These are phyloP conservation scores for Cyclargus thomasi DNA, from an alignment of 1,140 invertebrate genomes.

Conservation along the genomic window DNA sequence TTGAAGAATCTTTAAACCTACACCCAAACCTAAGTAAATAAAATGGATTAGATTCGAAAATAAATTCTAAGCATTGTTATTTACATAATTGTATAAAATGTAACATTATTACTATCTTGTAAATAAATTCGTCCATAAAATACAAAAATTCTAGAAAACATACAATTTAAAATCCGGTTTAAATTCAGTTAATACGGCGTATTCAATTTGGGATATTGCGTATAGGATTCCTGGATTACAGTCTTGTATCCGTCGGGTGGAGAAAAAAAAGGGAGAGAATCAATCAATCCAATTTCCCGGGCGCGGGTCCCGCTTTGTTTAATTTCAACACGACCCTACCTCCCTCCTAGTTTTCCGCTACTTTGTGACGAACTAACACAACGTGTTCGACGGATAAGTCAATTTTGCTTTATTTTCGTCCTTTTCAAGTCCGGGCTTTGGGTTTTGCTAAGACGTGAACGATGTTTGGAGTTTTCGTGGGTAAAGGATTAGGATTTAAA, in stretches of 20 bases:
- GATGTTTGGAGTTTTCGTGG: too few species aligned
- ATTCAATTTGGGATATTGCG: background rate
- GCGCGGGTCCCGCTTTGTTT: conserved; percentile 37
- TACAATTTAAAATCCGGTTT: background rate
- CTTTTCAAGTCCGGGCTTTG: background rate
- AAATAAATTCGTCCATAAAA: too few species aligned
- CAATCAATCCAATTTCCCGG: conserved; percentile 38
- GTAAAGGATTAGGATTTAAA: too few species aligned
- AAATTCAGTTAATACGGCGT: background rate
- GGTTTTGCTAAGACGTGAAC: too few species aligned
- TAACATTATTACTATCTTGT: too few species aligned
- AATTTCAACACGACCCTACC: conserved; percentile 37
- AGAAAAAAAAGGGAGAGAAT: conserved; percentile 31
- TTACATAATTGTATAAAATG: too few species aligned
- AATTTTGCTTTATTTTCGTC: conserved; percentile 7
- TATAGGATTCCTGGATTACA: conserved; percentile 4
- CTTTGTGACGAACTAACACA: conserved; percentile 34
- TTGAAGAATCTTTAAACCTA: too few species aligned
- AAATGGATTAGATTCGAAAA: too few species aligned
- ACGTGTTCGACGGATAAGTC: conserved; percentile 25
- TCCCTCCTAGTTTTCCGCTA: conserved; percentile 29
- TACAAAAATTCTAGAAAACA: too few species aligned
- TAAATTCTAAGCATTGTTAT: too few species aligned
- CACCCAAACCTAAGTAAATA: too few species aligned
- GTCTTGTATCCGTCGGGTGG: conserved; percentile 24